These are phyloP conservation scores for cat (Felis catus) DNA, from an alignment of 2,113 vertebrate species.

Conservation along the genomic window DNA sequence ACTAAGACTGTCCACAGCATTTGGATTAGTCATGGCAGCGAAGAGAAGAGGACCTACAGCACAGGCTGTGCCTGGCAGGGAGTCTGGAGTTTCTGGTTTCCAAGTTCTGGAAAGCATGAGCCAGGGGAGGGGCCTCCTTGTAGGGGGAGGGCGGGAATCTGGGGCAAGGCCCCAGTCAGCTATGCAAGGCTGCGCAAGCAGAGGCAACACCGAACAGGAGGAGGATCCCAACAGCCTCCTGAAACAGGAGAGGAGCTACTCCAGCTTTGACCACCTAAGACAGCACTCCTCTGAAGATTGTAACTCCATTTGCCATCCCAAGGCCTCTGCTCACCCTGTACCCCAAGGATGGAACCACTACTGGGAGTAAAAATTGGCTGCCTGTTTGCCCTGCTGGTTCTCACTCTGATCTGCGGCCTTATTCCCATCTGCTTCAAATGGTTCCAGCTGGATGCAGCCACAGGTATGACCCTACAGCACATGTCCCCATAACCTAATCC, in stretches of 20 bases:
- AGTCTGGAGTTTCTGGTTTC: slow-evolving; percentile 78
- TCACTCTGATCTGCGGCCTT: slow-evolving; percentile 78
- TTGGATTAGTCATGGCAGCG: slow-evolving; percentile 54
- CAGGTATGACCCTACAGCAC: slow-evolving; percentile 64
- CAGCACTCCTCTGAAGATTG: not conserved
- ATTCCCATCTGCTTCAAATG: slow-evolving; percentile 76
- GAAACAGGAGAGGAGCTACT: not conserved
- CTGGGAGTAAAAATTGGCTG: slow-evolving; percentile 78
- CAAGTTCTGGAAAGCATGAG: slow-evolving; percentile 39
- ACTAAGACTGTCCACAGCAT: not conserved
- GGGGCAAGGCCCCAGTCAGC: slow-evolving; percentile 36
- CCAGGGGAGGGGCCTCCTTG: slow-evolving; percentile 59
- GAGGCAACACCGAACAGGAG: not conserved
- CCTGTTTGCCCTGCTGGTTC: slow-evolving; percentile 66
- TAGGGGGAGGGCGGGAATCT: slow-evolving; percentile 8
- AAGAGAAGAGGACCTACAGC: slow-evolving; percentile 42
- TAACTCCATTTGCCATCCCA: not conserved
- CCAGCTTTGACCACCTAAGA: not conserved
- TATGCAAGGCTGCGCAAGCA: not conserved
- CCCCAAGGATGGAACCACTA: slow-evolving; percentile 75
- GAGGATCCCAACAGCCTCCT: not conserved
- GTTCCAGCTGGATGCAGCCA: slow-evolving; percentile 76
- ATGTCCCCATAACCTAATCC: not conserved
- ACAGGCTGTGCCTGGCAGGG: slow-evolving; percentile 48
- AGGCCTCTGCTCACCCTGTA: not conserved